Base-by-base conservation (phyloP, 1,140 invertebrate genomes). In the Parapsyche elsis region DNA sequence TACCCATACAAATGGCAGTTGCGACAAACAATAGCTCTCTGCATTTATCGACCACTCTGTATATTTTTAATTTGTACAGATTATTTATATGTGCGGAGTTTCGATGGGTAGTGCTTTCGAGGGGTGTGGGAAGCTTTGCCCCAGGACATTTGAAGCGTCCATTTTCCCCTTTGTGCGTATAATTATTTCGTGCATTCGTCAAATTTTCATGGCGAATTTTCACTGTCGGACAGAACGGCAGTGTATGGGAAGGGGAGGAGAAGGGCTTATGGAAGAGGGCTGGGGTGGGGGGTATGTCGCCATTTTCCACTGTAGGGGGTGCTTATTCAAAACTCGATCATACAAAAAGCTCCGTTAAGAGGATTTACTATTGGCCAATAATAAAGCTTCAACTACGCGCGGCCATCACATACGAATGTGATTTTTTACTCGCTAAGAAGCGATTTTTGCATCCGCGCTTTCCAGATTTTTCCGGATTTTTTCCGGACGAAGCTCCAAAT, bases 261-360 rank as follows among this genome's bases (percentile, higher is more conserved):
- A 53, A 53, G 12, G 49, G 49, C 30, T 53, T 61, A 61, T 19
- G 49, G n/a, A 53, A 61, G 59, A 44, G 44, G 49, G 70, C 24
- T 46, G n/a, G 44, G 44, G 19, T 10, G 0, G 5, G 19, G 70
- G 44, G 5, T 16, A 14, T 30, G 70, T 23, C 44, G 49, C 71
- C 16, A 24, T 74, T 74, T 53, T 49, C 44, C 21, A 16, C 26
- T 4, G 19, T 7, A 23, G n/a, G 70, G 46, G 23, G 21, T 57
- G 71, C 71, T 80, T 80, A 80, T 80, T 80, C 71, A 80, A 80
- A 80, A 80, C 79, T 80, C 79, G 71, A 80, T 80, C 71, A 80
- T 76, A 74, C 71, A 76, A 80, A 80, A 75, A 74, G 64, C 73
- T 59, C 53, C 57, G 21, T 26, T 80, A 80, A 80, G 79, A 71